Evolutionary conservation across 2,797 vertebrate genomes (phyloP).

Genomic region (Danio albolineatus): DNA sequence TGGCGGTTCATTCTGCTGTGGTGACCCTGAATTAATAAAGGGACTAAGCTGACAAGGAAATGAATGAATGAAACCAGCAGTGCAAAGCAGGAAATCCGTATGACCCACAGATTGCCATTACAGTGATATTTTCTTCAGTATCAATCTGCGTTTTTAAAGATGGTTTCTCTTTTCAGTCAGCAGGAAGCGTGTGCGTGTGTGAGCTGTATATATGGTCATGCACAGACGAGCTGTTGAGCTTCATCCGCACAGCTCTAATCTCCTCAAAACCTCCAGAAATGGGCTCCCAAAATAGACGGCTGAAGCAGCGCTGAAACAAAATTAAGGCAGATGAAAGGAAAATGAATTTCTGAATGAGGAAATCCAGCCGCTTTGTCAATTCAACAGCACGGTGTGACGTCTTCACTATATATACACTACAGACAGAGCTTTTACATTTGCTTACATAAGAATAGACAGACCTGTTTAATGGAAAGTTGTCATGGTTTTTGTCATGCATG

Average conservation of each 20-base stretch:
- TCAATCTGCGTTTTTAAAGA: neutral
- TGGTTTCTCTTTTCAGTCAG: neutral
- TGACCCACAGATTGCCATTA: neutral
- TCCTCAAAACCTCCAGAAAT: constrained; percentile 34
- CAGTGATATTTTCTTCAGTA: constrained; percentile 6
- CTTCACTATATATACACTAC: neutral
- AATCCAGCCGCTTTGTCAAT: constrained; percentile 13
- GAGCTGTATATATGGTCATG: constrained; percentile 28
- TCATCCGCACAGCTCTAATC: constrained; percentile 43
- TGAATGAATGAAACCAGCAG: too few species aligned
- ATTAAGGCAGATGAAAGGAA: constrained; percentile 33
- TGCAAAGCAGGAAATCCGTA: too few species aligned
- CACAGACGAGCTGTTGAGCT: constrained; percentile 41
- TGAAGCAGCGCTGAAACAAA: constrained; percentile 26
- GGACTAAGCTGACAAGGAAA: too few species aligned
- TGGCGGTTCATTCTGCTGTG: too few species aligned
- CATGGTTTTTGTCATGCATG: too few species aligned
- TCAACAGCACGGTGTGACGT: neutral
- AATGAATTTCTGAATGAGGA: constrained; percentile 23
- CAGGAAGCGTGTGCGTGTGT: neutral
- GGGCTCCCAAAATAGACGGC: constrained; percentile 28
- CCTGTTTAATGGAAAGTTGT: neutral
- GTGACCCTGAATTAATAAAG: too few species aligned
- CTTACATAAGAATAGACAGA: neutral
- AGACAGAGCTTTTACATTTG: neutral